Evolutionary conservation across 2,113 vertebrate genomes (phyloP), one percentile per base, ranked within the genome.

Genomic region (Orcinus orca): DNA sequence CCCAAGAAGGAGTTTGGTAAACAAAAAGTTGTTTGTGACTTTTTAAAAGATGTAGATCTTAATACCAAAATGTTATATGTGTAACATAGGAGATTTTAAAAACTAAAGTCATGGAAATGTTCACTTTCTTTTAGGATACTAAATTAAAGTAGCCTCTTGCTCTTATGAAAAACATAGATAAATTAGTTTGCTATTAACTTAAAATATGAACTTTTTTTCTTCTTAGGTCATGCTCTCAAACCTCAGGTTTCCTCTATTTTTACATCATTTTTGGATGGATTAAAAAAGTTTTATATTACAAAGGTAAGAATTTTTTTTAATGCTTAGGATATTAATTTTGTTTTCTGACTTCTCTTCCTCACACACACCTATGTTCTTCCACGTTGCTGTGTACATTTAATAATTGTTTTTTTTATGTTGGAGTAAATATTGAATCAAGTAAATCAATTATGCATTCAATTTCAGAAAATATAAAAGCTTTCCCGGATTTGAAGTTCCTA

Each of bases 241-340:
- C 99, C 99, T 98, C 99, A 99, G 99, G 99, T 99, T 98, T 99
- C 99, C 95, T 99, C 99, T 92, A 99, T 99, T 98, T 99, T 99
- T 99, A 99, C 99, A 31, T 99, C 99, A 21, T 99, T 99, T 99
- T 98, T 99, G 98, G 99, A 99, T 88, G 99, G 99, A 79, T 97
- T 99, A 98, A 99, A 99, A 99, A 99, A 99, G 97, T 99, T 99
- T 98, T 99, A 99, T 99, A 99, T 99, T 98, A 99, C 99, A 91
- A 99, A 99, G 99, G 99, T 99, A 99, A 98, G 86, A 94, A 83
- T 96, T 96, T 93, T n/a, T 82, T 96, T 76, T 94, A 88, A 29
- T 91, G 14, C 31, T 90, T 73, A 63, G 67, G 8, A 4, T 95
- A 63, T 15, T 93, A 77, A 26, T 87, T 84, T 89, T 88, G 44